Base-by-base conservation (phyloP, 92 coral and sea anemone species). In the Diadumene lineata region DNA sequence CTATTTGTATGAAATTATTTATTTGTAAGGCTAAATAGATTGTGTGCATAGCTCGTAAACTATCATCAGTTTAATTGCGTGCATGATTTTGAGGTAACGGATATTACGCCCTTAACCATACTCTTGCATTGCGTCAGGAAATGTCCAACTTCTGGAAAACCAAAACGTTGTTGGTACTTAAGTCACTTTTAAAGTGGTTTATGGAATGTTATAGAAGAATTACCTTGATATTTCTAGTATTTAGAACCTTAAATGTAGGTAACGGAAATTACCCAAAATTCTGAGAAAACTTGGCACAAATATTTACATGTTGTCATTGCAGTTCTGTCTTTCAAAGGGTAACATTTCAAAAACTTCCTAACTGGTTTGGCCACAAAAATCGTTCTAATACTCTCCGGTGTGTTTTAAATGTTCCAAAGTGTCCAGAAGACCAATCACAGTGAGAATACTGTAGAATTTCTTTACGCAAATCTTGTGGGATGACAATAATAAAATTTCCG, bases 181-280 rank as follows among this genome's bases (percentile, higher is more conserved):
- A 57, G 11, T 57, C 64, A 7, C 15, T 57, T 57, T 57, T 25
- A 25, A 57, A 57, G 64, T 24, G 9, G 9, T 7, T 57, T 24
- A 18, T 57, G 7, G 22, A n/a, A 57, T 7, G 64, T 8, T n/a
- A 57, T 18, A 57, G 21, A 57, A 57, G 11, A 7, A 7, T 10
- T 18, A 18, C 10, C 11, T 57, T 7, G 22, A 18, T 57, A 57
- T 57, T n/a, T 11, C 22, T 57, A 25, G 22, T 57, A 10, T 18
- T 9, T 57, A 57, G 11, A 18, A 7, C 22, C 28, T 57, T 57
- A 10, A n/a, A n/a, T 57, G 11, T 25, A 18, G 22, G 64, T 57
- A 57, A 57, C 64, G 64, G 64, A 57, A 57, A 57, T 57, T 57
- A 57, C 64, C 28, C 22, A 57, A 57, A 57, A 57, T 10, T 25